Base-by-base conservation (phyloP, 2,113 vertebrate genomes). In the Xiphorhynchus elegans region DNA sequence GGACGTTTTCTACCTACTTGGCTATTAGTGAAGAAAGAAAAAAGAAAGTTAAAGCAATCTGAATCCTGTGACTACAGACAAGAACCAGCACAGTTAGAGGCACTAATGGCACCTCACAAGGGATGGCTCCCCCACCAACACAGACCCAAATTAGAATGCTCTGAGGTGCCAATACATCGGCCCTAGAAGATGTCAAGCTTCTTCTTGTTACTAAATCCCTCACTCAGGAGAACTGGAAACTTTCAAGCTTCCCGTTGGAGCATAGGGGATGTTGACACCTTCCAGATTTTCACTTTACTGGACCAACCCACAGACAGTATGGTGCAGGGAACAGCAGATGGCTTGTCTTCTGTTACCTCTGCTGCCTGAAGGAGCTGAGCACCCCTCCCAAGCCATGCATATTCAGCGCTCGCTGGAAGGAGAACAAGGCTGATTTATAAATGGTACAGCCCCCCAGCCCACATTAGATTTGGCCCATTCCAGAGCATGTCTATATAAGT, bases 241-340 rank as follows among this genome's bases (percentile, higher is more conserved):
- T 93, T 84, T 89, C 84, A 89, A 90, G 95, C 87, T 96, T 94
- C 91, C 89, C 49, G 14, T 86, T 64, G 47, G 66, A 97, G 96
- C 95, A 96, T 69, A 95, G 52, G 95, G 92, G 96, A 94, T 96
- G 96, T 73, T 95, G 90, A 96, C 92, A 97, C 90, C 95, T 97
- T 97, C 97, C 97, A 97, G 97, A 97, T 97, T 97, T 97, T 93
- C 87, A 84, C 95, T 96, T 94, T 77, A 97, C 89, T 97, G 97
- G 97, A 94, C 97, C 97, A 98, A 89, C 97, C 97, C 97, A 97
- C 97, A 97, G 97, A 95, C 98, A 98, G 96, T 95, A 97, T 98
- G 97, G 97, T 97, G 95, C 96, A 97, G 96, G 97, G 97, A 95
- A 95, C 66, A 97, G 95, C 98, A 98, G 98, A 98, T 98, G 98